Evolutionary conservation across 2,888 invertebrate genomes (phyloP), one percentile per base, ranked within the genome.

Genomic region (Calliopum simillimum): DNA sequence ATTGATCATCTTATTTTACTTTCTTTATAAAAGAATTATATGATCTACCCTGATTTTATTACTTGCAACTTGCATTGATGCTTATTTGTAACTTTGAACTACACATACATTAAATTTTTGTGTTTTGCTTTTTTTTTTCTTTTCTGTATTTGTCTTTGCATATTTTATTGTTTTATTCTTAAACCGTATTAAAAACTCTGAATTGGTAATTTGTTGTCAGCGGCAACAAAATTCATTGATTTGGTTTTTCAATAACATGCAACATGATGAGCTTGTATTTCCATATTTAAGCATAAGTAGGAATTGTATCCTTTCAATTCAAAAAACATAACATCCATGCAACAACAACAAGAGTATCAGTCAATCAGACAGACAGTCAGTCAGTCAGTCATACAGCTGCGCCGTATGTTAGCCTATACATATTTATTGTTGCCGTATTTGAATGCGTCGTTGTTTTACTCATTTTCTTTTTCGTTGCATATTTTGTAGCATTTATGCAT

Each of bases 231-330:
- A 55, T 66, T 66, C 65, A 66, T 55, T 44, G 67, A 67, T 67
- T 67, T 33, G 16, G 44, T 25, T 63, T 47, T 25, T 12, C 33
- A 33, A 8, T 8, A 33, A 41, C 58, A 16, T 25, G 25, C 4
- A n/a, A 12, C 25, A 67, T 67, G 67, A 67, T 67, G 67, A 67
- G 67, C 58, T 67, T 16, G 21, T 47, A 67, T 67, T 59, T 67
- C 58, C 67, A 59, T 67, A 67, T 67, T 59, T 59, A 58, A 67
- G 67, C 49, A 59, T 67, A 58, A 46, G 23, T 53, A 14, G 51
- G 58, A 61, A 46, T n/a, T 21, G 21, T 23, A 46, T 44, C 61
- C 19, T 21, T n/a, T 19, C 43, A 12, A 53, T 53, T 14, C 49
- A 1, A 16, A 5, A 49, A 16, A 21, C 19, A n/a, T 53, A 12